phyloP scores from a whole-genome alignment of 2,888 invertebrate species.

The Cosmia pyralina region DNA sequence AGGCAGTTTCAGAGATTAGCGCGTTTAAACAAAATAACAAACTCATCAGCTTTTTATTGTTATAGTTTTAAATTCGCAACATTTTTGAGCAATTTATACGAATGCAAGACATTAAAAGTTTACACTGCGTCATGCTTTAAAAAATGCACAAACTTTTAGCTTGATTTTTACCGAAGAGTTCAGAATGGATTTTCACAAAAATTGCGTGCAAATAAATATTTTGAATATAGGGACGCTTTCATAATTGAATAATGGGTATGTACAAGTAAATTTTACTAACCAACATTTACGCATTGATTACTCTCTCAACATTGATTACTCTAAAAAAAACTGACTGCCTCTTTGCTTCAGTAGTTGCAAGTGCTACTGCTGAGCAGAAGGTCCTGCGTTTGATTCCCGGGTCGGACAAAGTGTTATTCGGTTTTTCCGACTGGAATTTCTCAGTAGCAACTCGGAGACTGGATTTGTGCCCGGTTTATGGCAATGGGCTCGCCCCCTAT shows the following conservation, averaged over 20 bases:
- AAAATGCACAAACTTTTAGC: constrained; percentile 27
- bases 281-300: too few relatives aligned
- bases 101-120: constrained; percentile 18
- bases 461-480: neutral
- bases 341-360: neutral
- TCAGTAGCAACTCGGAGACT: neutral
- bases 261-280: neutral
- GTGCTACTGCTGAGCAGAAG: neutral
- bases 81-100: neutral
- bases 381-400: neutral
- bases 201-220: constrained; percentile 1
- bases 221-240: neutral
- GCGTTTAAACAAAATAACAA: too few relatives aligned
- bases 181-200: neutral
- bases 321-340: neutral
- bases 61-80: too few relatives aligned
- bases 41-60: too few relatives aligned
- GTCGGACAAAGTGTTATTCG: neutral
- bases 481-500: neutral
- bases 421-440: neutral
- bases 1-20: too few relatives aligned
- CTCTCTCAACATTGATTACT: neutral
- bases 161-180: neutral
- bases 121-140: constrained; percentile 12
- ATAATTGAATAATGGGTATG: too few relatives aligned